Evolutionary conservation across 2,113 vertebrate species (phyloP), one percentile per base, ranked within the genome.

Genomic region (Scomber colias): DNA sequence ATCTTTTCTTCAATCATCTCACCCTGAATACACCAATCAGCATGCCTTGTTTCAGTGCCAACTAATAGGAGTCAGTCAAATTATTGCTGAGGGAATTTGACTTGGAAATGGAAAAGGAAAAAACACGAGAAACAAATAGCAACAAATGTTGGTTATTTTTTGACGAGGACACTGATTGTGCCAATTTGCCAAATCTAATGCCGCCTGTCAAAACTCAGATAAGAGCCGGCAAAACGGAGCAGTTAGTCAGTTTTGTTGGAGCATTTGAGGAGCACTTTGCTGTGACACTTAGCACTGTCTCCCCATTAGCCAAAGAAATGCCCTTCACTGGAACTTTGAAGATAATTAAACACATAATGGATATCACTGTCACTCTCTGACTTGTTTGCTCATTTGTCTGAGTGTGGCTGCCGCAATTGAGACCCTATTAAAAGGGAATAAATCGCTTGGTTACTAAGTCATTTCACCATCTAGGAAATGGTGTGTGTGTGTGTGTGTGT

Each of bases 311-410:
- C 75, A 90, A 92, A 92, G 89, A 92, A 92, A 93, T 94, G 94
- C 90, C 94, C 94, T 95, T 95, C 92, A 91, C 92, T 94, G 92
- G 90, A 95, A 93, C 95, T 95, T 95, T 95, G 93, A 94, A 94
- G 93, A 95, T 95, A 94, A 95, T 95, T 95, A 95, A 95, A 94
- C 91, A 92, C 93, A 94, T 95, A 94, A 95, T 94, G 94, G 92
- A 94, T 94, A 94, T 94, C 95, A 93, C 93, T 94, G 95, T 95
- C 94, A 94, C 90, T 90, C 85, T 93, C 89, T 83, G 89, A 94
- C 93, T 95, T 93, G 91, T 92, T 93, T 93, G 92, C 93, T 94
- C 92, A 92, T 94, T 94, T 93, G 93, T 94, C 90, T 92, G 87
- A 94, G 89, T 92, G 82, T 82, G 91, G 87, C 91, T 88, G 86